phyloP scores from a whole-genome alignment of 2,797 vertebrate species.

The Nannoperca australis region DNA sequence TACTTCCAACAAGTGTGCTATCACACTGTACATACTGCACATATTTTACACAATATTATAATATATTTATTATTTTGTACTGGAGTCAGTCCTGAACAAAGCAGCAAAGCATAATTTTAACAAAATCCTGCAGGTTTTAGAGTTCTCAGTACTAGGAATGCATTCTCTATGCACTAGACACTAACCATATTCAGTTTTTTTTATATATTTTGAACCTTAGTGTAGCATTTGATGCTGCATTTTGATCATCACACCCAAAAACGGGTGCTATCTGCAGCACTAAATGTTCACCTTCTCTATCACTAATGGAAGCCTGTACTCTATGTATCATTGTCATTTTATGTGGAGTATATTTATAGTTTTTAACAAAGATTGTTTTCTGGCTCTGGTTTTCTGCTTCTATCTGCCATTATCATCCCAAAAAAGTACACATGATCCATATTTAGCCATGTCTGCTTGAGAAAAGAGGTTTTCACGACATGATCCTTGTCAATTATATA shows the following conservation, averaged over 20 bases:
- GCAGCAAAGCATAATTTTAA: conserved; percentile 7
- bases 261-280: background rate
- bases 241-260: conserved; percentile 9
- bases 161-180: background rate
- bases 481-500: background rate
- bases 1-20: background rate
- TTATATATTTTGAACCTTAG: background rate
- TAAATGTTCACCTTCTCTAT: background rate
- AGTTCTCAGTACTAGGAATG: conserved; percentile 3
- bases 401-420: background rate
- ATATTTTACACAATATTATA: background rate
- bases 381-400: background rate
- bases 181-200: conserved; percentile 1
- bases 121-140: background rate
- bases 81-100: background rate
- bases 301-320: conserved; percentile 4
- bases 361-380: background rate
- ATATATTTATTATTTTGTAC: background rate
- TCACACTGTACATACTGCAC: background rate
- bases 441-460: background rate
- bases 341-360: background rate
- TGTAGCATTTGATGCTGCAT: conserved; percentile 19
- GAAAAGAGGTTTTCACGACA: background rate
- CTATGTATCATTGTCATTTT: background rate
- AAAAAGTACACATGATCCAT: background rate